Evolutionary conservation across 2,113 vertebrate species (phyloP).

Genomic region (Glareola pratincola): DNA sequence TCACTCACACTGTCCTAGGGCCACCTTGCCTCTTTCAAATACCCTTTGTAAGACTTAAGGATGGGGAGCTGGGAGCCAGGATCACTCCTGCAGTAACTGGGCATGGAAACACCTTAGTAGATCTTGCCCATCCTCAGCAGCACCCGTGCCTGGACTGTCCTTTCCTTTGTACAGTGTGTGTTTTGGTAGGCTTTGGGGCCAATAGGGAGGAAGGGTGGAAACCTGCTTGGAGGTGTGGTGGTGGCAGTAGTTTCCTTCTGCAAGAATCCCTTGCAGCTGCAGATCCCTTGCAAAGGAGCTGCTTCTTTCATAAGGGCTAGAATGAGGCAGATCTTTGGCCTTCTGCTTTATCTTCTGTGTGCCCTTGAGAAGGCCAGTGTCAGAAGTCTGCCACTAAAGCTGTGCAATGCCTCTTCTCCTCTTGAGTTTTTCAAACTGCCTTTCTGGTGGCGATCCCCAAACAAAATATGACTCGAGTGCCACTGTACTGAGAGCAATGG

Average conservation of each 20-base stretch:
- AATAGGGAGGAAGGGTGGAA: not conserved
- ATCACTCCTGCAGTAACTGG: not conserved
- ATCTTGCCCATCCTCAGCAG: not conserved
- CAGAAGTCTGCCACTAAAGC: not conserved
- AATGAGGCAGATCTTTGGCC: not conserved
- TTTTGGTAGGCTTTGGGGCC: rapidly evolving
- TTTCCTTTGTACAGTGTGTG: rapidly evolving
- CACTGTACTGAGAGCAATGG: not conserved
- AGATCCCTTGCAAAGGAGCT: not conserved
- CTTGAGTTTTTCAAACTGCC: not conserved
- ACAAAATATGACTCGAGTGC: rapidly evolving
- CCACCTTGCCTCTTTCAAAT: not conserved
- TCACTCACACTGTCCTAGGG: not conserved
- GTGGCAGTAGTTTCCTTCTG: not conserved
- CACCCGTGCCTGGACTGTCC: not conserved
- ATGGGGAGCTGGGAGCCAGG: not conserved
- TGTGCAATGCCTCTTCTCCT: not conserved
- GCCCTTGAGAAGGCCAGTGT: not conserved
- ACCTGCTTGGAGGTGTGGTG: not conserved
- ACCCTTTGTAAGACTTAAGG: not conserved
- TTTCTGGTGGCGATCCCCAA: not conserved
- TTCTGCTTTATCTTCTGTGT: not conserved
- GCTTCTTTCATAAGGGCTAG: not conserved
- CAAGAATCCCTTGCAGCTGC: not conserved
- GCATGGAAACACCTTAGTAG: not conserved